Conservation (phyloP, 2,888 invertebrate species). For the Micoletzkya japonica region DNA sequence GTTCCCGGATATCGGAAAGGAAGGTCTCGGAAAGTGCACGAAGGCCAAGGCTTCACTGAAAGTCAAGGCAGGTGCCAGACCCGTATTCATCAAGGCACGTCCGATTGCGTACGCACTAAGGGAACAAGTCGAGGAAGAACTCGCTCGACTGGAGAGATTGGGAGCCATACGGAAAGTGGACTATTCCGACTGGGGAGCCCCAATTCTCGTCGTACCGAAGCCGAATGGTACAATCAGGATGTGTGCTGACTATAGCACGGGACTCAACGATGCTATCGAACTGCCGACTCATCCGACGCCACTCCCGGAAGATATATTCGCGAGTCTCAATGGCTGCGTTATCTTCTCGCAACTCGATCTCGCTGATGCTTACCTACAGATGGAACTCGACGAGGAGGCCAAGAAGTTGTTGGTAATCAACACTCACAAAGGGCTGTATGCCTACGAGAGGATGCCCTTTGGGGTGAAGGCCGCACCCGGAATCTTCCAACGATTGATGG, state of each 20-base stretch:
- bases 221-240: constrained; percentile 33
- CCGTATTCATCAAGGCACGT: constrained; percentile 36
- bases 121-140: constrained; percentile 35
- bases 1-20: too few species aligned
- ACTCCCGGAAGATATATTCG: constrained; percentile 38
- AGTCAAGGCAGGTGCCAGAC: constrained; percentile 32
- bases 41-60: constrained; percentile 32
- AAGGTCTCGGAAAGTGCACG: constrained; percentile 31
- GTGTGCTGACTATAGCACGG: constrained; percentile 39
- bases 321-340: constrained; percentile 35
- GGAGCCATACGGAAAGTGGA: constrained; percentile 34
- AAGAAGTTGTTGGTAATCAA: constrained; percentile 34
- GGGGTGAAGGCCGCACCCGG: constrained; percentile 45
- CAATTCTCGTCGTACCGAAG: too few species aligned
- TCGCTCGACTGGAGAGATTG: constrained; percentile 33
- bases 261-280: constrained; percentile 37
- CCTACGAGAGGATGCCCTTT: constrained; percentile 44
- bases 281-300: constrained; percentile 46
- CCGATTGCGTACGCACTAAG: constrained; percentile 37
- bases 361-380: constrained; percentile 41
- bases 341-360: constrained; percentile 44
- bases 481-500: constrained; percentile 47
- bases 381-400: constrained; percentile 36
- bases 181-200: constrained; percentile 39
- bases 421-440: constrained; percentile 44